Evolutionary conservation across 2,113 vertebrate genomes (phyloP).

Genomic region (Notothenia rossii): DNA sequence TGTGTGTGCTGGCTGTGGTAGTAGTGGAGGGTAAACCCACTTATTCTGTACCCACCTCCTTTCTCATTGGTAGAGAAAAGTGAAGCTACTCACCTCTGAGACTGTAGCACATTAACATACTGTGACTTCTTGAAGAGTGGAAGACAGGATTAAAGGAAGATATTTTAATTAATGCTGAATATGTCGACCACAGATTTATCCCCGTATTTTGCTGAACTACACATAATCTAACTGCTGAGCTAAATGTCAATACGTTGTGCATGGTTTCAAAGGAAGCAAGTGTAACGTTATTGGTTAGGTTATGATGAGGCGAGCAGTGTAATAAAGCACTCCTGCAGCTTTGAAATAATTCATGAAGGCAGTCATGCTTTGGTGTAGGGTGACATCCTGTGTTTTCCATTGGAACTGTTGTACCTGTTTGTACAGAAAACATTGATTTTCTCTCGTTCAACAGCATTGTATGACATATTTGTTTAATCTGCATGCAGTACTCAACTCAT

Average conservation of each 20-base stretch:
- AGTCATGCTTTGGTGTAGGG: constrained; percentile 58
- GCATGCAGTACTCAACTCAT: background rate
- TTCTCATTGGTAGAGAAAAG: constrained; percentile 32
- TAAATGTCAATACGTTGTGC: background rate
- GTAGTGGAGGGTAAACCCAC: constrained; percentile 39
- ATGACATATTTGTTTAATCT: background rate
- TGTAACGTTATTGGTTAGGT: background rate
- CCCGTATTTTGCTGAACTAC: background rate
- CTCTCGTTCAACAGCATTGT: background rate
- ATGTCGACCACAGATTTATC: background rate
- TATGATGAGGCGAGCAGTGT: constrained; percentile 5
- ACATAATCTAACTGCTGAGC: constrained; percentile 13
- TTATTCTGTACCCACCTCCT: constrained; percentile 37
- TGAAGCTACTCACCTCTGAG: constrained; percentile 10
- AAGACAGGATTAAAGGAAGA: background rate
- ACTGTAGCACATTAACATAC: constrained; percentile 12
- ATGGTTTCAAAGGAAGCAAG: background rate
- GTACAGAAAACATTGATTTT: background rate
- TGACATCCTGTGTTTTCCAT: constrained; percentile 53
- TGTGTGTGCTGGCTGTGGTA: background rate
- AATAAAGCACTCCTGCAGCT: constrained; percentile 45
- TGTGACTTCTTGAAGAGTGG: background rate
- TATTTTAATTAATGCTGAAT: background rate
- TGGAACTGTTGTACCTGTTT: constrained; percentile 14
- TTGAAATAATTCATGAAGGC: constrained; percentile 76